phyloP scores from a whole-genome alignment of 2,888 invertebrate genomes.

The Diogma glabrata region DNA sequence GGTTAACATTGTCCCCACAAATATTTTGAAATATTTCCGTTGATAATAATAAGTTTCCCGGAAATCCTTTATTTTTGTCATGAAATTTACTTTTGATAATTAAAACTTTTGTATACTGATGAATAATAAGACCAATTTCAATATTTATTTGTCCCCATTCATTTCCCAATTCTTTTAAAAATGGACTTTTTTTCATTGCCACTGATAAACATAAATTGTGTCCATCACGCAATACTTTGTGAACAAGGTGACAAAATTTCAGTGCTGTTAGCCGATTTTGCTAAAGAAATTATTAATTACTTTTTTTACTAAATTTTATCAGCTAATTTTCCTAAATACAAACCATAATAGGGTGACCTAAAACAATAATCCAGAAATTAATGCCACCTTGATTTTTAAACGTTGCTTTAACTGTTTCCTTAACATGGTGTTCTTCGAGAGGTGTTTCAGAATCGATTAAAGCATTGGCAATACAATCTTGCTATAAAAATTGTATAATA shows the following conservation, averaged over 20 bases:
- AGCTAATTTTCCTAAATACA: too few species aligned
- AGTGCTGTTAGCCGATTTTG: slow-evolving; percentile 94
- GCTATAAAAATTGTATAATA: too few species aligned
- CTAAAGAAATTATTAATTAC: too few species aligned
- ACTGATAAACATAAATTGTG: slow-evolving; percentile 78
- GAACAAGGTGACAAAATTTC: slow-evolving; percentile 98
- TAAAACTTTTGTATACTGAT: slow-evolving; percentile 74
- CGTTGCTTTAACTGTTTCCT: slow-evolving; percentile 88
- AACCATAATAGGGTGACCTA: slow-evolving; percentile 35
- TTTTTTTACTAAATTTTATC: too few species aligned
- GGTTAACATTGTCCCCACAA: slow-evolving; percentile 87
- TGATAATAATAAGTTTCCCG: slow-evolving; percentile 80
- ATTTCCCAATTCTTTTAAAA: slow-evolving; percentile 79
- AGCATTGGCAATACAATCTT: slow-evolving; percentile 74
- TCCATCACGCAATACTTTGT: slow-evolving; percentile 91
- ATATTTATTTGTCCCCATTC: slow-evolving; percentile 87
- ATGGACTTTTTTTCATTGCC: slow-evolving; percentile 66
- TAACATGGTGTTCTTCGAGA: slow-evolving; percentile 96
- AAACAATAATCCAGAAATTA: slow-evolving; percentile 71
- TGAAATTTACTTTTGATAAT: slow-evolving; percentile 91
- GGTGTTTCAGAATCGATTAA: slow-evolving; percentile 85
- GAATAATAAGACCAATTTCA: slow-evolving; percentile 88
- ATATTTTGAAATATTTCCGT: slow-evolving; percentile 75
- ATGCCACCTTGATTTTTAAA: slow-evolving; percentile 84
- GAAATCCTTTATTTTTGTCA: slow-evolving; percentile 81